Evolutionary conservation across 2,888 invertebrate genomes (phyloP).

Genomic region (Dendrolimus houi): DNA sequence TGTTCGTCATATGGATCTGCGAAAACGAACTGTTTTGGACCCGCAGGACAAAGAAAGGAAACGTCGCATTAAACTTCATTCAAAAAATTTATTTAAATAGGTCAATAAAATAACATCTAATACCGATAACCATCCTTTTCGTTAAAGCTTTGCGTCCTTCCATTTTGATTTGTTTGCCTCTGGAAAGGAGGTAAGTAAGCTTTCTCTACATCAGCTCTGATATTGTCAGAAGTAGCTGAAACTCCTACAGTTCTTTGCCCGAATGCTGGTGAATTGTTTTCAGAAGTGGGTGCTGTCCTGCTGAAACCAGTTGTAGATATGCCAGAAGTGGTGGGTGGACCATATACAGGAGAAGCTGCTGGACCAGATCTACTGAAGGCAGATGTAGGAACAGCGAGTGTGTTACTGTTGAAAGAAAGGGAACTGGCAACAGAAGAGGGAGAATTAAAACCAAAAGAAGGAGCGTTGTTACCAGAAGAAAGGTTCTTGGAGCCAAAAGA

Average conservation of each 20-base stretch:
- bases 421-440: neutral
- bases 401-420: neutral
- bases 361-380: neutral
- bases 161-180: neutral
- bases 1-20: too few species aligned
- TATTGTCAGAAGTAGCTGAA: neutral
- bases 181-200: neutral
- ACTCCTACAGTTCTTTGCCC: neutral
- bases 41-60: neutral
- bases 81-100: neutral
- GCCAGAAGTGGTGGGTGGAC: neutral
- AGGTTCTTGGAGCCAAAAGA: conserved; percentile 6
- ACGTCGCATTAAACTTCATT: neutral
- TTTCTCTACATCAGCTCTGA: neutral
- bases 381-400: neutral
- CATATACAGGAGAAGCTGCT: neutral
- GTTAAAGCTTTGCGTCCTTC: neutral
- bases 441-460: neutral
- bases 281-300: neutral
- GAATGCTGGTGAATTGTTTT: neutral
- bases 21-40: too few species aligned
- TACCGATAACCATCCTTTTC: neutral
- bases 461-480: conserved; percentile 2
- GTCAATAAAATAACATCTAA: conserved; percentile 1
- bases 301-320: neutral